Percentiles rank a stretch among this genome's conserved stretches.
These are phyloP conservation scores for Lasioglossum calceatum DNA, from an alignment of 2,888 invertebrate species.

Conservation along the genomic window DNA sequence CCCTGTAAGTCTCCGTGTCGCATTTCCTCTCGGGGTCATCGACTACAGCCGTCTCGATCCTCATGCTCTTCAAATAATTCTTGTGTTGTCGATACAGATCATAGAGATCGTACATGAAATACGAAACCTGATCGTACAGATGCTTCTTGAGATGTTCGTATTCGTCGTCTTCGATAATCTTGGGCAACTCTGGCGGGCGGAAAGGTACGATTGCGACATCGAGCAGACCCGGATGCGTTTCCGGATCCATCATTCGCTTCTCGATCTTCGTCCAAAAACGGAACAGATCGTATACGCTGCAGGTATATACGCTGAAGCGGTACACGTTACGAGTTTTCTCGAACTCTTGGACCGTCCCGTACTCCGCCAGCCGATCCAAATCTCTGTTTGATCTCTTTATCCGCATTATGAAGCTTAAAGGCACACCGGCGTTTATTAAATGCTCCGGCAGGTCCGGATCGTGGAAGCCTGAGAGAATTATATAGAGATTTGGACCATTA, in stretches of 20 bases:
- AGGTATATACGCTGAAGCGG: neutral
- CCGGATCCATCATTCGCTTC: conserved; percentile 62
- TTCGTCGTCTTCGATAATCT: conserved; percentile 17
- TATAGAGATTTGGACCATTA: conserved; percentile 86
- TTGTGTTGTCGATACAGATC: conserved; percentile 85
- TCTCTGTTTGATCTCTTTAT: conserved; percentile 69
- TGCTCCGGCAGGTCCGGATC: conserved; percentile 73
- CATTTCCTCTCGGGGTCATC: conserved; percentile 36
- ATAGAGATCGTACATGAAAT: conserved; percentile 86
- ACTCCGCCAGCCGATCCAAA: neutral
- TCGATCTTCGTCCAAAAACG: conserved; percentile 73
- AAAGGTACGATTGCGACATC: conserved; percentile 67
- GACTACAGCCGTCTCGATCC: conserved; percentile 67
- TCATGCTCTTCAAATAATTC: conserved; percentile 85
- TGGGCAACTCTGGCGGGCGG: conserved; percentile 56
- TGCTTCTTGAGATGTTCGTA: conserved; percentile 67
- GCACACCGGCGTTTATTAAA: conserved; percentile 73
- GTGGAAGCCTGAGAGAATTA: conserved; percentile 86
- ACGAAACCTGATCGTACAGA: conserved; percentile 86
- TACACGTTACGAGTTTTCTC: neutral
- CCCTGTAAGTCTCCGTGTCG: conserved; percentile 64
- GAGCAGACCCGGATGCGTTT: conserved; percentile 75
- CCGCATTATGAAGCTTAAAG: conserved; percentile 74
- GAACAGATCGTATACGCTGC: conserved; percentile 17
- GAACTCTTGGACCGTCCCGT: neutral